phyloP scores from a whole-genome alignment of 2,113 vertebrate genomes.

The Sorex fumeus region DNA sequence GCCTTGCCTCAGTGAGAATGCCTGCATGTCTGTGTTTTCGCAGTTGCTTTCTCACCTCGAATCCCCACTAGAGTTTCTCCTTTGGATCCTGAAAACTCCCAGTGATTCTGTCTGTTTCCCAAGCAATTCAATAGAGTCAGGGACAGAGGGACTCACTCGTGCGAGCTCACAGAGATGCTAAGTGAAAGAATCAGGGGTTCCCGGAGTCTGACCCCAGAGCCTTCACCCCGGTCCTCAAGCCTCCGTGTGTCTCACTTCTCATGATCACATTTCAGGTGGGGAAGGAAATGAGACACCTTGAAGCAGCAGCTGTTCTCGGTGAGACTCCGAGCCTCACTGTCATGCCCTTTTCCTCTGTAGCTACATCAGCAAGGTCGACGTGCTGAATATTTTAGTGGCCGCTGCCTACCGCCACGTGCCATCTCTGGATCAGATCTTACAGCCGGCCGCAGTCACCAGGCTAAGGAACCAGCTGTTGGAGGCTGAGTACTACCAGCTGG shows the following conservation, averaged over 20 bases:
- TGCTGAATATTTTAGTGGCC: conserved; percentile 95
- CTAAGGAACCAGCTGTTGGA: conserved; percentile 96
- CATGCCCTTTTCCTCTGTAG: conserved; percentile 85
- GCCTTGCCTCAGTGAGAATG: conserved; percentile 1
- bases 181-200: neutral
- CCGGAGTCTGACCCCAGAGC: neutral
- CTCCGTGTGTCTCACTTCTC: neutral
- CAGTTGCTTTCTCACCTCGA: too few relatives aligned
- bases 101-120: neutral
- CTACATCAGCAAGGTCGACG: conserved; percentile 98
- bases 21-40: neutral
- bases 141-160: neutral
- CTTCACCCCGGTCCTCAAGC: neutral
- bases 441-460: conserved; percentile 94
- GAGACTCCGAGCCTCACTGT: conserved; percentile 26
- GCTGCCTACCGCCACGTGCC: conserved; percentile 96
- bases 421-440: conserved; percentile 96
- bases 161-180: neutral
- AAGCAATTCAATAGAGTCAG: neutral
- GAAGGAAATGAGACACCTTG: conserved; percentile 37
- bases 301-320: neutral
- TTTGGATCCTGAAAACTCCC: conserved; percentile 28
- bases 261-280: neutral
- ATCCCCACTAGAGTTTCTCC: neutral
- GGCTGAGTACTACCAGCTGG: conserved; percentile 96